Conservation (phyloP, 1,140 invertebrate species). For the Drosophila sp. region DNA sequence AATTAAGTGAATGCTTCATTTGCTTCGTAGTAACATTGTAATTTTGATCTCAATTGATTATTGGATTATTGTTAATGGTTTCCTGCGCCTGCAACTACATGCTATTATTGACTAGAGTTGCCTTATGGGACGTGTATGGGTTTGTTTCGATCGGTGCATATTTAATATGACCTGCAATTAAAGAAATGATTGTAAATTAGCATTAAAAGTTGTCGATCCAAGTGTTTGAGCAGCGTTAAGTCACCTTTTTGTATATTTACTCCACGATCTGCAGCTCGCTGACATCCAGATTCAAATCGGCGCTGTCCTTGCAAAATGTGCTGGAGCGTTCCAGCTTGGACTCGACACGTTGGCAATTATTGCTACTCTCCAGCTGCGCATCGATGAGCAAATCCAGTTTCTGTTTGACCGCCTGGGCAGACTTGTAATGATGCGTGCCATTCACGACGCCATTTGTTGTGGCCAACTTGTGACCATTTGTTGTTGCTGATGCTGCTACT, state of each 20-base stretch:
- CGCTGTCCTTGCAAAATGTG: conserved; percentile 83
- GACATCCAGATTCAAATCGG: conserved; percentile 74
- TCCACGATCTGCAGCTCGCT: conserved; percentile 82
- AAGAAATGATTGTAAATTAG: background rate
- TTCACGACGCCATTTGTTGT: conserved; percentile 55
- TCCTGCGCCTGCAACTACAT: conserved; percentile 70
- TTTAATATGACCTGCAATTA: conserved; percentile 64
- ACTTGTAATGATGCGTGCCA: conserved; percentile 47
- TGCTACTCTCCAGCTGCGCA: conserved; percentile 38
- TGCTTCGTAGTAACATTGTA: conserved; percentile 55
- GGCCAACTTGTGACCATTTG: conserved; percentile 58
- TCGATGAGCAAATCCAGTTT: conserved; percentile 80
- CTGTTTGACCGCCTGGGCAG: conserved; percentile 73
- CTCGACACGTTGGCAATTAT: conserved; percentile 61
- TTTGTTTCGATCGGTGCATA: conserved; percentile 41
- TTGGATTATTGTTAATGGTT: conserved; percentile 50
- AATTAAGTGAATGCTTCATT: conserved; percentile 45
- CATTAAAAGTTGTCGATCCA: no score
- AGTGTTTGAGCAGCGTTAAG: no score
- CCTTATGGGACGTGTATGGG: conserved; percentile 74
- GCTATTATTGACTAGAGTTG: conserved; percentile 84
- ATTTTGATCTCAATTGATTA: conserved; percentile 47
- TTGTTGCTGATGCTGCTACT: conserved; percentile 62
- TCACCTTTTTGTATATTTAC: conserved; percentile 47
- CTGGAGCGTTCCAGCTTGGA: conserved; percentile 83